Evolutionary conservation across 1,140 invertebrate genomes (phyloP), one percentile per base, ranked within the genome.

Genomic region (Sminthurinus signatus): DNA sequence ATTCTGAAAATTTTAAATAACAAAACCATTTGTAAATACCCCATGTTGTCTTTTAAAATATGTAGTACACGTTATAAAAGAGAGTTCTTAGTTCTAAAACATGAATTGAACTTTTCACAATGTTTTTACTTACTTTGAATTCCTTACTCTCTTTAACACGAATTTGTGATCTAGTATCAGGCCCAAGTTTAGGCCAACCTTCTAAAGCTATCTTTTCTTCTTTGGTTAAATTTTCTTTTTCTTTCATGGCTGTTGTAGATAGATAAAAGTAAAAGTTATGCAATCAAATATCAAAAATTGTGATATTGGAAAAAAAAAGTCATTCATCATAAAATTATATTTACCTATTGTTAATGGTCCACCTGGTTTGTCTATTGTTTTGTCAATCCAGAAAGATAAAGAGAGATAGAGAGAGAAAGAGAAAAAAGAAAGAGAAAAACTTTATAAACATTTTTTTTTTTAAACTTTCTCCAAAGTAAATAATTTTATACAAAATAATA

Each of bases 101-200:
- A n/a, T n/a, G n/a, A n/a, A n/a, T n/a, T n/a, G n/a, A n/a, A n/a
- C n/a, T n/a, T n/a, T n/a, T n/a, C n/a, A n/a, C n/a, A n/a, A n/a
- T n/a, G n/a, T n/a, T n/a, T n/a, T n/a, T n/a, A n/a, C 72, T 73
- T 74, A 94, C 93, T 86, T 96, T 98, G 79, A 98, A 98, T 80
- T 98, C 96, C 77, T 94, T 93, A 79, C 92, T 96, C 77, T 99
- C 96, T 75, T 92, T 94, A 73, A 99, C 90, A 70, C 89, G 84
- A 67, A 98, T 84, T 78, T 89, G 86, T 50, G 89, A 86, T 69
- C 86, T 83, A 64, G 82, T 85, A 73, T 88, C 83, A 62, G 95
- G 91, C 8, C 95, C 95, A 44, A 93, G 80, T 69, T 87, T 83
- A 4, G 96, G 96, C 76, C 86, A 87, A 8, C 95, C 96, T 75